Evolutionary conservation across 2,113 vertebrate genomes (phyloP).

Genomic region (Bolborhynchus lineola): DNA sequence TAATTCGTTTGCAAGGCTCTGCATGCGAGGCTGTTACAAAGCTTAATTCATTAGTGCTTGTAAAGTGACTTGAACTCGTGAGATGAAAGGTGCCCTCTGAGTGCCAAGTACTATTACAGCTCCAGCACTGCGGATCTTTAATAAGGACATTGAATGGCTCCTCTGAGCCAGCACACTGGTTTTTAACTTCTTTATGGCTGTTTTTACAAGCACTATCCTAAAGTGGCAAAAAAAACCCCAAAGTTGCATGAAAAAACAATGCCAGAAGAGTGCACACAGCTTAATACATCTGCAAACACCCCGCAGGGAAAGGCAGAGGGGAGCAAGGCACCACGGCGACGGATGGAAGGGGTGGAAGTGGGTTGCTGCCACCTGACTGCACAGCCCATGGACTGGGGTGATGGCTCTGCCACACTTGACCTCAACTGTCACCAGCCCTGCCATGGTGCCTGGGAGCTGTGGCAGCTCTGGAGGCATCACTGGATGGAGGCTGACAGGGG

Average conservation of each 20-base stretch:
- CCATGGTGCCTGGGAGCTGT: background rate
- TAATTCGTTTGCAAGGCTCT: background rate
- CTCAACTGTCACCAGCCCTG: background rate
- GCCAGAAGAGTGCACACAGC: background rate
- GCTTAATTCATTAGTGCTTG: conserved; percentile 48
- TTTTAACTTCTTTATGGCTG: conserved; percentile 35
- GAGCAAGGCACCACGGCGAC: accelerated
- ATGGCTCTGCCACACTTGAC: background rate
- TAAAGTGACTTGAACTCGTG: background rate
- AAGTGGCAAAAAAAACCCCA: background rate
- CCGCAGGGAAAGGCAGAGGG: background rate
- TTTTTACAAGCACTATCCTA: conserved; percentile 6
- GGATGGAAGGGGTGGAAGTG: accelerated
- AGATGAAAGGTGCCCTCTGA: conserved; percentile 58
- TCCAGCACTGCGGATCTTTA: conserved; percentile 8
- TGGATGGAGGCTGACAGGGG: background rate
- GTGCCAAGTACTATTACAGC: conserved; percentile 12
- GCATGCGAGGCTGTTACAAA: background rate
- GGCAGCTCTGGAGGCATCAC: background rate
- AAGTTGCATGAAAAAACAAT: background rate
- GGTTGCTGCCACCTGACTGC: background rate
- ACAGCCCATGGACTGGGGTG: accelerated
- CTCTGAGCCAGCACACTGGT: conserved; percentile 31
- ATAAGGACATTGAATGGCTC: conserved; percentile 31
- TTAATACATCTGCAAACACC: background rate